A percentile compares a stretch with the other conserved stretches of the same genome.
These are phyloP conservation scores for Ormia ochracea DNA, from an alignment of 2,888 invertebrate species.

Conservation along the genomic window DNA sequence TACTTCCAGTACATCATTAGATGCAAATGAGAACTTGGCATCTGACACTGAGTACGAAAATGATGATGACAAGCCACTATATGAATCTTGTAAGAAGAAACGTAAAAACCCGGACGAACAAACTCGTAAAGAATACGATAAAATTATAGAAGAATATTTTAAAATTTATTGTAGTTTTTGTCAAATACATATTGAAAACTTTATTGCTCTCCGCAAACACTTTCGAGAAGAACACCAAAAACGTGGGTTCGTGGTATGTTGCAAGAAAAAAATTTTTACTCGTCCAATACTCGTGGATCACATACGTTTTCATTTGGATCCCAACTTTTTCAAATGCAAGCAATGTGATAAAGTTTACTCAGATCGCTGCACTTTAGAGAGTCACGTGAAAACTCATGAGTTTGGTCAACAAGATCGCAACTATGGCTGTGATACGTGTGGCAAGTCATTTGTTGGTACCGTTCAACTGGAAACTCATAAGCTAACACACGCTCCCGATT, in stretches of 20 bases:
- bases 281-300: slow-evolving; percentile 70
- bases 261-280: slow-evolving; percentile 69
- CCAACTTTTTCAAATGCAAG: slow-evolving; percentile 71
- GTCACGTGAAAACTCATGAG: slow-evolving; percentile 67
- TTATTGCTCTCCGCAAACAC: slow-evolving; percentile 69
- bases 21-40: neutral
- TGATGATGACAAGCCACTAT: neutral
- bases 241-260: slow-evolving; percentile 69
- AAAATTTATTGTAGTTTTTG: slow-evolving; percentile 70
- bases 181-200: slow-evolving; percentile 68
- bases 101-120: slow-evolving; percentile 44
- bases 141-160: slow-evolving; percentile 69
- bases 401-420: slow-evolving; percentile 66
- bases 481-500: slow-evolving; percentile 71
- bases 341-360: slow-evolving; percentile 67
- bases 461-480: slow-evolving; percentile 70
- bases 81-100: slow-evolving; percentile 9
- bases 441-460: slow-evolving; percentile 70
- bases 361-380: slow-evolving; percentile 69
- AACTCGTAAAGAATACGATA: slow-evolving; percentile 68
- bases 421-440: slow-evolving; percentile 70
- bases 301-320: slow-evolving; percentile 70
- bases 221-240: slow-evolving; percentile 69
- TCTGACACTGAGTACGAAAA: slow-evolving; percentile 25
- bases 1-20: neutral